Conservation (phyloP, 1,140 invertebrate genomes). For the Drosophila gunungcola region DNA sequence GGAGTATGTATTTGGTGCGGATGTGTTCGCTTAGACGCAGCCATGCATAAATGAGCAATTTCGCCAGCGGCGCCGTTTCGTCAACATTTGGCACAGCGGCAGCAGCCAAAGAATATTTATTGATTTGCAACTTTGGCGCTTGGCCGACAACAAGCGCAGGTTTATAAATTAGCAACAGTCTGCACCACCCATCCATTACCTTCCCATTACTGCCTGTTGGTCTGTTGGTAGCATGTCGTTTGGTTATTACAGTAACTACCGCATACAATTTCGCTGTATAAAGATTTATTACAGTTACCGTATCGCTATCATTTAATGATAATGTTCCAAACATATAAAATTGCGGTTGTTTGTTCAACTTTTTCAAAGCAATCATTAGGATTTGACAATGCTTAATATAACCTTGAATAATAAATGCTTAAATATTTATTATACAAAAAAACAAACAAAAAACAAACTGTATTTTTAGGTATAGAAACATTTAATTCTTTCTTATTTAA, state of each 20-base stretch:
- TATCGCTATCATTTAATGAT: not conserved
- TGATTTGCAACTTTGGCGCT: conserved; percentile 73
- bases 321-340: not conserved
- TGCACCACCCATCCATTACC: not conserved
- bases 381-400: not conserved
- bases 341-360: not conserved
- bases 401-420: too few relatives aligned
- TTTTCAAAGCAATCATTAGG: not conserved
- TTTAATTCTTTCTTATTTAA: not conserved
- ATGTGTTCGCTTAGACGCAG: conserved; percentile 59
- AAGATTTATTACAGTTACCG: not conserved
- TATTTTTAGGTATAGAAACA: not conserved
- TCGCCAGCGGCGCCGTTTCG: conserved; percentile 66
- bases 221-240: conserved; percentile 3
- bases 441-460: too few relatives aligned
- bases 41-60: conserved; percentile 81
- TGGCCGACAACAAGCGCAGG: conserved; percentile 54
- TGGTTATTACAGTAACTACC: conserved; percentile 6
- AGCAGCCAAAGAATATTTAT: conserved; percentile 67
- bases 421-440: too few relatives aligned
- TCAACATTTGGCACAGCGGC: conserved; percentile 68
- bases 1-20: conserved; percentile 26
- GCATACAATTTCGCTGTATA: not conserved
- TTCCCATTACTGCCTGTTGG: not conserved
- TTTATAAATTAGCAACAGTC: conserved; percentile 78